A percentile compares a stretch with the other conserved stretches of the same genome.
phyloP scores from a whole-genome alignment of 2,113 vertebrate species.

The Cavia porcellus region DNA sequence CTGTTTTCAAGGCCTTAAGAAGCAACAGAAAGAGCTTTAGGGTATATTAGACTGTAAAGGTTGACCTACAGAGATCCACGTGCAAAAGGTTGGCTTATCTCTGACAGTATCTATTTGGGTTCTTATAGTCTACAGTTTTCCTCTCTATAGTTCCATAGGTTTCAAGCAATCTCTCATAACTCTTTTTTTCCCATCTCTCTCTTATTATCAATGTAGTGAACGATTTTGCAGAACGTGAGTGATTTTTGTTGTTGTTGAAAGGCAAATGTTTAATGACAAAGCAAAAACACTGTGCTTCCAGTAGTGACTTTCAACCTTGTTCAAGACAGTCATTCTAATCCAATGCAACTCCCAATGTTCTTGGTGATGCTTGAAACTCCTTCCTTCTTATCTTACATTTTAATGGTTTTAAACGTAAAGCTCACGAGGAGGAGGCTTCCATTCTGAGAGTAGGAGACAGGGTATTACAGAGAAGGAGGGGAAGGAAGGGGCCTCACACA shows the following conservation, averaged over 20 bases:
- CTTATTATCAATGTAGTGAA: not conserved
- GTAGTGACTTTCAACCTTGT: not conserved
- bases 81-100: not conserved
- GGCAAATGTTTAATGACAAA: not conserved
- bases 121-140: not conserved
- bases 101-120: not conserved
- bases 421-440: not conserved
- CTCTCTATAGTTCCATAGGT: not conserved
- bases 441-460: not conserved
- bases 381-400: not conserved
- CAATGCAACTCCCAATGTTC: not conserved
- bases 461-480: not conserved
- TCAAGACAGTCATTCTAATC: not conserved
- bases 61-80: not conserved
- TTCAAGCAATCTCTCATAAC: not conserved
- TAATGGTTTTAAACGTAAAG: not conserved
- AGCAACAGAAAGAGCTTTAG: not conserved
- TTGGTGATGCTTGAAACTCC: not conserved
- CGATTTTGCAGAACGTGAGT: not conserved
- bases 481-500: not conserved
- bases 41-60: not conserved
- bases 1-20: not conserved
- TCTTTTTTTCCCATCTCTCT: not conserved
- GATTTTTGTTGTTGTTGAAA: not conserved
- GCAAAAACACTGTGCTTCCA: constrained; percentile 9